Evolutionary conservation across 2,113 vertebrate genomes (phyloP).

Genomic region (Benthochromis sp.): DNA sequence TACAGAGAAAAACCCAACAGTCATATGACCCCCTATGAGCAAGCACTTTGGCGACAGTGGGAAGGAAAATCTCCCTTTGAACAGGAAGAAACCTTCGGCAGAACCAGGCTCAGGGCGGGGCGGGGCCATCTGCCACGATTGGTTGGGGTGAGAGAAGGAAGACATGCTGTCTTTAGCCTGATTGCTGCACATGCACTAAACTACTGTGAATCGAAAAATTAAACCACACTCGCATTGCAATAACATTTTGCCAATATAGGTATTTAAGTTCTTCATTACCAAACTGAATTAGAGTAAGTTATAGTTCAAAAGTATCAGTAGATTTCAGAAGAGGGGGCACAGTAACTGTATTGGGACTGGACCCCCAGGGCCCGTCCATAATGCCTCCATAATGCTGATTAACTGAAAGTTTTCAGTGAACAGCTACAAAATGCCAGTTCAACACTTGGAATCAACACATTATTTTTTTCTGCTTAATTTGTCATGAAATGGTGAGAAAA

Average conservation of each 20-base stretch:
- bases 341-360: not conserved
- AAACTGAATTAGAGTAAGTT: not conserved
- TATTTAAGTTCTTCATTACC: not conserved
- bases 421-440: not conserved
- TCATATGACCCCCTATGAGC: not conserved
- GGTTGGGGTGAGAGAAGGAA: not conserved
- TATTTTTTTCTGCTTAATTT: not conserved
- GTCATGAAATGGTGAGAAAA: not conserved
- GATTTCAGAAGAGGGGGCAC: not conserved
- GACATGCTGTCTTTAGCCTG: not conserved
- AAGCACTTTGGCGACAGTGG: not conserved
- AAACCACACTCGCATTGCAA: not conserved
- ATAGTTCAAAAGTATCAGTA: not conserved
- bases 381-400: not conserved
- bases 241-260: rapidly evolving
- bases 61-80: not conserved
- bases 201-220: not conserved
- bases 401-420: not conserved
- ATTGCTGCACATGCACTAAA: not conserved
- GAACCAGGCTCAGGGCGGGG: rapidly evolving
- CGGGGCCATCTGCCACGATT: not conserved
- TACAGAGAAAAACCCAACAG: not conserved
- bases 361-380: not conserved
- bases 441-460: not conserved
- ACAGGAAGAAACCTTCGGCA: not conserved